Evolutionary conservation across 2,888 invertebrate genomes (phyloP).

Genomic region (Eupithecia subfuscata): DNA sequence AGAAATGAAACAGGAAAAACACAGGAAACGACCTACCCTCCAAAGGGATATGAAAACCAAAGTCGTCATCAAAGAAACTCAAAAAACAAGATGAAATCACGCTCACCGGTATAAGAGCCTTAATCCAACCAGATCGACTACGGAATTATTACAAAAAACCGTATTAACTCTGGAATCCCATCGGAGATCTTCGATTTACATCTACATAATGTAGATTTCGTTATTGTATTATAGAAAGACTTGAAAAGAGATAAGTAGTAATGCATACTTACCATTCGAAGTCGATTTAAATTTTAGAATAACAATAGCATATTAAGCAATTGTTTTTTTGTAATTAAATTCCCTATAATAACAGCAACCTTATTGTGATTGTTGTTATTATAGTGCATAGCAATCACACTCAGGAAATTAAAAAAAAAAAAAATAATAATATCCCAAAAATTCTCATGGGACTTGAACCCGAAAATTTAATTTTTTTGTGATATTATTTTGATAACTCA

Average conservation of each 20-base stretch:
- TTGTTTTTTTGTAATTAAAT: too few relatives aligned
- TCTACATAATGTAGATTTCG: not conserved
- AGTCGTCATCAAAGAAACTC: constrained; percentile 6
- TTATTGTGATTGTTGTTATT: too few relatives aligned
- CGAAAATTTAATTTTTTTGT: too few relatives aligned
- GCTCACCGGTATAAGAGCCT: not conserved
- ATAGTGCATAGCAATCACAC: too few relatives aligned
- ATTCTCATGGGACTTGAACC: too few relatives aligned
- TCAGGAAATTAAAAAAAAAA: too few relatives aligned
- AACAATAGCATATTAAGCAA: too few relatives aligned
- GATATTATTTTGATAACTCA: not conserved
- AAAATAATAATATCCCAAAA: too few relatives aligned
- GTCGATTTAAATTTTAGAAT: not conserved
- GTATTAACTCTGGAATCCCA: not conserved
- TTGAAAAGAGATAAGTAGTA: not conserved
- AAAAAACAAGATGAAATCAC: not conserved
- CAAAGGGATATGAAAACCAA: constrained; percentile 1
- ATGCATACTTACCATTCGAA: not conserved
- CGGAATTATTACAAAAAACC: not conserved
- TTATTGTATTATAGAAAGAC: not conserved
- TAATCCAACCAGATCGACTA: not conserved
- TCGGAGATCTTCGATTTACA: not conserved
- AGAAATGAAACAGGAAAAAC: constrained; percentile 9
- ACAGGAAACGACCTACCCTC: constrained; percentile 8
- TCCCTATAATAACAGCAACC: too few relatives aligned